A percentile compares a stretch with the other conserved stretches of the same genome.
Evolutionary conservation across 1,140 invertebrate species (phyloP).

Genomic region (Drosophila santomea): DNA sequence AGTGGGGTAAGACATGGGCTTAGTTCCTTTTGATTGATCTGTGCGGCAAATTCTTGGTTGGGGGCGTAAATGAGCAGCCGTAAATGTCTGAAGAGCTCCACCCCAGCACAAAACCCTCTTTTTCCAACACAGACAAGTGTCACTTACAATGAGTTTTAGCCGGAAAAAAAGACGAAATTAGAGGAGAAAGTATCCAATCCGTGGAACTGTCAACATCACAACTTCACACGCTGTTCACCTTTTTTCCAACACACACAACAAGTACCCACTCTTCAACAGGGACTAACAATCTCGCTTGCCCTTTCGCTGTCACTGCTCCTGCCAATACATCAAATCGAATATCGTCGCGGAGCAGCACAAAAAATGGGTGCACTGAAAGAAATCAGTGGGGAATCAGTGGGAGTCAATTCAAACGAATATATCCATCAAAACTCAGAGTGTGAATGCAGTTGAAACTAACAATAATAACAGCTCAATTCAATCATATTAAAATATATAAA

Average conservation of each 20-base stretch:
- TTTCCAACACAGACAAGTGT: constrained; percentile 51
- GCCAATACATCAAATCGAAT: constrained; percentile 71
- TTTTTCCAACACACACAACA: constrained; percentile 10
- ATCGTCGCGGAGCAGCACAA: neutral
- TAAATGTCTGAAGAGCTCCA: constrained; percentile 32
- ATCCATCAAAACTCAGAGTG: neutral
- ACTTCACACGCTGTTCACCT: constrained; percentile 51
- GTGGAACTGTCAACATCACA: constrained; percentile 38
- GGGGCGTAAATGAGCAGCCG: constrained; percentile 47
- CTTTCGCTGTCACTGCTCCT: constrained; percentile 39
- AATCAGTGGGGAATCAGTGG: neutral
- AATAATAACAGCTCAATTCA: too few relatives aligned
- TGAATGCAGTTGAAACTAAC: too few relatives aligned
- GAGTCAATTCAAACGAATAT: neutral
- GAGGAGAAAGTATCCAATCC: constrained; percentile 31
- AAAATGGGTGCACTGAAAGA: constrained; percentile 3
- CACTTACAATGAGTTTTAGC: constrained; percentile 71
- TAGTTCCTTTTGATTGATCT: constrained; percentile 48
- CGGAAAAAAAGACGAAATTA: constrained; percentile 17
- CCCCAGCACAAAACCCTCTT: constrained; percentile 6
- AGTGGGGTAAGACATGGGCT: constrained; percentile 30
- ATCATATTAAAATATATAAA: too few relatives aligned
- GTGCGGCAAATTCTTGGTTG: constrained; percentile 43
- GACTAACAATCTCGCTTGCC: constrained; percentile 35
- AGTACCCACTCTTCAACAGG: neutral